Evolutionary conservation across 2,888 invertebrate genomes (phyloP).

Genomic region (Noctua comes): DNA sequence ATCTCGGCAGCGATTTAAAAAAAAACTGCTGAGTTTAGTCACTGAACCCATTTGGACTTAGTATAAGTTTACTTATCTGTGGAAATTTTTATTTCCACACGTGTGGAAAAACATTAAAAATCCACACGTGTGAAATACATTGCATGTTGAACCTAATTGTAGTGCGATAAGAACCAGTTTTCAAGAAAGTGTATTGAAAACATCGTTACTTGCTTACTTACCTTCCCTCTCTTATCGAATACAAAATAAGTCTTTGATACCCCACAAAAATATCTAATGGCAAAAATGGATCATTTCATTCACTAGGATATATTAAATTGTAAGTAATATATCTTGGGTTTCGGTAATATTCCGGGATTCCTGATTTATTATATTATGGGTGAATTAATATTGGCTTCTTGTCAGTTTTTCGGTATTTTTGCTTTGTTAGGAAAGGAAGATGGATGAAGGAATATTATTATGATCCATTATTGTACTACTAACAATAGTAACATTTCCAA

Average conservation of each 20-base stretch:
- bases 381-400: slow-evolving; percentile 33
- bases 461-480: background rate
- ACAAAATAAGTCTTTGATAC: slow-evolving; percentile 28
- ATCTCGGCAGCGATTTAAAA: too few species aligned
- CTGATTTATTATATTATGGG: slow-evolving; percentile 40
- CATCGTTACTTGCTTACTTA: slow-evolving; percentile 7
- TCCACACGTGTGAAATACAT: too few species aligned
- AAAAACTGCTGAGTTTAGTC: too few species aligned
- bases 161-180: too few species aligned
- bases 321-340: slow-evolving; percentile 39
- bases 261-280: slow-evolving; percentile 30
- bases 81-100: too few species aligned
- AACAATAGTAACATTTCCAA: slow-evolving; percentile 6
- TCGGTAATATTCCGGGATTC: slow-evolving; percentile 23
- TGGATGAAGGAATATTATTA: background rate
- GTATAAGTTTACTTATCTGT: too few species aligned
- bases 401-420: slow-evolving; percentile 23
- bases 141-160: too few species aligned
- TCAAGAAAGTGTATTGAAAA: too few species aligned
- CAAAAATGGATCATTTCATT: slow-evolving; percentile 33
- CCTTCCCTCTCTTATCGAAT: slow-evolving; percentile 4
- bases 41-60: too few species aligned
- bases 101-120: too few species aligned
- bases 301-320: slow-evolving; percentile 38
- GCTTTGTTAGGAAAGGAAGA: slow-evolving; percentile 31